Evolutionary conservation across 2,888 invertebrate species (phyloP).

Genomic region (Mimumesa dahlbomi): DNA sequence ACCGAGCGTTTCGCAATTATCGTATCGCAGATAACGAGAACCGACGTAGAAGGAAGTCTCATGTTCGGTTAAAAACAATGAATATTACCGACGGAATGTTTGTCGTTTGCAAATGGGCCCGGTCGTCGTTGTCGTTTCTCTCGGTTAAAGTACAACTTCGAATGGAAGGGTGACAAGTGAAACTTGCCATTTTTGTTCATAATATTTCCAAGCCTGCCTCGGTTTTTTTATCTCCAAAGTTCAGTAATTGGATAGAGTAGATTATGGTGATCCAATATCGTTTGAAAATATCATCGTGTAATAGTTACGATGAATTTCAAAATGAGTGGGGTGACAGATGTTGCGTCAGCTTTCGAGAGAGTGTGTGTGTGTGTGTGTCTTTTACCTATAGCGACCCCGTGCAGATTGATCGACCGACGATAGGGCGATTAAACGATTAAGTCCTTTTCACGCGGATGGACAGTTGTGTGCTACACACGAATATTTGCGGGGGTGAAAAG

Average conservation of each 20-base stretch:
- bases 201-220: too few species aligned
- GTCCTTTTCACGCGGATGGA: slow-evolving; percentile 39
- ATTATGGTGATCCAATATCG: too few species aligned
- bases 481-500: slow-evolving; percentile 16
- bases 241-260: too few species aligned
- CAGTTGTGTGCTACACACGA: slow-evolving; percentile 18
- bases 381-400: too few species aligned
- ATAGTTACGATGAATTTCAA: too few species aligned
- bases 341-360: slow-evolving; percentile 22
- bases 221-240: too few species aligned
- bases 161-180: too few species aligned
- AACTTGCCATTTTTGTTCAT: too few species aligned
- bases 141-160: too few species aligned
- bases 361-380: slow-evolving; percentile 29
- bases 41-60: slow-evolving; percentile 10
- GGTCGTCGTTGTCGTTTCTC: too few species aligned
- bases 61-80: slow-evolving; percentile 26
- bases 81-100: neutral
- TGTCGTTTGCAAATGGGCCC: neutral
- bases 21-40: slow-evolving; percentile 10
- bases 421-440: slow-evolving; percentile 47
- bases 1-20: slow-evolving; percentile 23
- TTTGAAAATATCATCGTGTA: too few species aligned
- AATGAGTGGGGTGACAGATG: too few species aligned
- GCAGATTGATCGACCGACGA: slow-evolving; percentile 39